Base-by-base conservation (phyloP, 1,140 invertebrate species). In the Littorina saxatilis region DNA sequence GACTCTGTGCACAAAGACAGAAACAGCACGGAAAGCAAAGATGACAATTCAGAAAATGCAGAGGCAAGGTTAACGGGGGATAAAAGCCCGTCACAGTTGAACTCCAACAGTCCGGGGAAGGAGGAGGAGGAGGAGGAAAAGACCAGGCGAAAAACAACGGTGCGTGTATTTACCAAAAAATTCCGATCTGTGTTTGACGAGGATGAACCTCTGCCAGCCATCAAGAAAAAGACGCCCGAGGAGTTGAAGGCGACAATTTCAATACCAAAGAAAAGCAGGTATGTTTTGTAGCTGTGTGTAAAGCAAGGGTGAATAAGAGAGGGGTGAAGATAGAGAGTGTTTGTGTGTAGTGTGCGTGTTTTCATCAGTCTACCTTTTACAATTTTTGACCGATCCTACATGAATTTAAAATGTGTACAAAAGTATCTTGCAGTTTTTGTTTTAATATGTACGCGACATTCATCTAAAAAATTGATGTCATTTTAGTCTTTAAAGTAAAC, bases 141-240 rank as follows among this genome's bases (percentile, higher is more conserved):
- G 32, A 75, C 80, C 7, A 84, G 83, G 37, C 87, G 87, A 80
- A 58, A 88, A 40, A 81, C 87, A 68, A 91, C 90, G 39, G 89
- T 89, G 9, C 89, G 89, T 87, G 80, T 84, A 72, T 84, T 87
- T 17, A 83, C 82, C 27, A 84, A 78, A 20, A 88, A 87, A 84
- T 89, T 90, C 82, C 85, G 90, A 55, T 90, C 90, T 32, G 90
- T 76, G 84, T 84, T 84, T 66, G 83, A 84, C n/a, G 79, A 83
- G 39, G 84, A 85, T 27, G 84, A 86, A 61, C 70, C 58, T 27
- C 61, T 68, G 77, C 70, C 68, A 1, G 66, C 77, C 35, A 61
- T 83, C 29, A 83, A 83, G 47, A 83, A 83, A 70, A 83, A 83
- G 61, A 52, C 70, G 2, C 23, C 52, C 17, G 68, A 40, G 15